Evolutionary conservation across 2,888 invertebrate genomes (phyloP).

Genomic region (Zele albiditarsus): DNA sequence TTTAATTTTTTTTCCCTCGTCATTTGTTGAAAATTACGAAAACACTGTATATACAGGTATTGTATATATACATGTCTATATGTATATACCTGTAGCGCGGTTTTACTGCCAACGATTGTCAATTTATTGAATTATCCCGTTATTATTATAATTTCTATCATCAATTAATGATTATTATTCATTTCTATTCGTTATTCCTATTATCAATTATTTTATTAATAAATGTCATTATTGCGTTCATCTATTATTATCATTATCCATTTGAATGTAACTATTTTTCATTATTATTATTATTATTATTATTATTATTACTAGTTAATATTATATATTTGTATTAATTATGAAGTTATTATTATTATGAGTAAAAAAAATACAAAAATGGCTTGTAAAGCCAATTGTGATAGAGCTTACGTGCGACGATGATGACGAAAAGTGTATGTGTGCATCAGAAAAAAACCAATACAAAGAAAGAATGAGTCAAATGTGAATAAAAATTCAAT

Average conservation of each 20-base stretch:
- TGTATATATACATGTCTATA: too few relatives aligned
- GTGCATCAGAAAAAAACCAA: conserved; percentile 48
- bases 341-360: conserved; percentile 48
- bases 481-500: conserved; percentile 33
- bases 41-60: too few relatives aligned
- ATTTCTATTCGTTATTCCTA: conserved; percentile 45
- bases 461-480: conserved; percentile 45
- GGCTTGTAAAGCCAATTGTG: conserved; percentile 73
- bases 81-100: background rate
- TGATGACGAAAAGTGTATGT: conserved; percentile 52
- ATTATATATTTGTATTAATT: conserved; percentile 56
- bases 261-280: conserved; percentile 51
- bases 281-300: conserved; percentile 52
- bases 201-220: conserved; percentile 35
- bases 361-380: conserved; percentile 58
- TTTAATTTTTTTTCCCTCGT: too few relatives aligned
- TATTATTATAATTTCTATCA: conserved; percentile 60
- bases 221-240: conserved; percentile 57
- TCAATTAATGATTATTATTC: conserved; percentile 57
- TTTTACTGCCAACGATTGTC: background rate
- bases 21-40: too few relatives aligned
- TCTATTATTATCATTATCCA: conserved; percentile 60
- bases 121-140: background rate
- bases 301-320: conserved; percentile 56
- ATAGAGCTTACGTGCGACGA: conserved; percentile 72